Base-by-base conservation (phyloP, 2,797 vertebrate species). In the Lithobates pipiens region DNA sequence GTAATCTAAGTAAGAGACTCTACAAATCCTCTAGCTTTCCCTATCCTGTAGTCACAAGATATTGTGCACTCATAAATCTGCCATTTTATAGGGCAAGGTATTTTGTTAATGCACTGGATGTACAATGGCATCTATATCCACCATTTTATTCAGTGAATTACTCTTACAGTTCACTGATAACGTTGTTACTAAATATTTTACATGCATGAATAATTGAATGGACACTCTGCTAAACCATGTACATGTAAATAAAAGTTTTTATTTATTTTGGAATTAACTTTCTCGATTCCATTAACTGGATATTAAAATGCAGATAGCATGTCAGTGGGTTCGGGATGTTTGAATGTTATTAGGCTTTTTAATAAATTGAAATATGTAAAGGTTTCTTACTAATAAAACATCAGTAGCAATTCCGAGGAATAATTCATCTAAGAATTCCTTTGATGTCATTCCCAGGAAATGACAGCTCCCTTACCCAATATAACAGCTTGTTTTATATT, bases 341-440 rank as follows among this genome's bases (percentile, higher is more conserved):
- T 68, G 75, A 75, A 68, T 83, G 54, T 73, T 86, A 83, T 87
- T 87, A 87, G 27, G 77, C 77, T 75, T 92, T 93, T 76, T 91
- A 90, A 91, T 89, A 86, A 88, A 83, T 90, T 87, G 77, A 67
- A 74, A 89, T 77, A 81, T 75, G 57, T 88, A 85, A 91, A 90
- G 80, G 80, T 84, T 89, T 89, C 82, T 50, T 77, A 84, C 81
- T 89, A 84, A 76, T 87, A 91, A 91, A 77, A 16, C 68, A 88
- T 87, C 65, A 86, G 67, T 36, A 78, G 89, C 90, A 87, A 90
- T 72, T 81, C 61, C 85, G 42, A 88, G 86, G 88, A 88, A 88
- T 85, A 87, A 87, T 83, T 87, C 82, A 88, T 80, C 78, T 79
- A 76, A 86, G 5, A 80, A 88, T 88, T 84, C 70, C 70, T 92